phyloP scores from a whole-genome alignment of 1,140 invertebrate genomes.

The Sitobion miscanthi region DNA sequence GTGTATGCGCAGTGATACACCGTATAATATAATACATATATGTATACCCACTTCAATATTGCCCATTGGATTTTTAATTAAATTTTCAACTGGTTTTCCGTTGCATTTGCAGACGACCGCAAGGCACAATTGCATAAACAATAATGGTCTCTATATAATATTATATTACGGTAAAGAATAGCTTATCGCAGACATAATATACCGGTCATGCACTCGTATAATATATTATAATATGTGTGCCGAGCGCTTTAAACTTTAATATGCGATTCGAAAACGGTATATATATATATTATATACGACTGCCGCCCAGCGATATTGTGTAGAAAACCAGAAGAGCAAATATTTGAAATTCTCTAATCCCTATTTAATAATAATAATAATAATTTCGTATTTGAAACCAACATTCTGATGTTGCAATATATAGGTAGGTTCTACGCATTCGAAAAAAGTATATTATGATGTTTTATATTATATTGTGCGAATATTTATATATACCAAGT shows the following conservation, averaged over 20 bases:
- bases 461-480: background rate
- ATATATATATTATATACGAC: background rate
- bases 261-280: background rate
- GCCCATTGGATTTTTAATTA: background rate
- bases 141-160: constrained; percentile 6
- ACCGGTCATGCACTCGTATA: background rate
- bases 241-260: background rate
- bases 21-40: background rate
- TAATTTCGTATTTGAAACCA: background rate
- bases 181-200: background rate
- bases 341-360: background rate
- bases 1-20: background rate
- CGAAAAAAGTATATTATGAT: background rate
- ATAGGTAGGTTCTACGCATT: background rate
- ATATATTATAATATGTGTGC: background rate
- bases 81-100: constrained; percentile 21
- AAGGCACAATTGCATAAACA: background rate
- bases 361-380: background rate
- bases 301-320: background rate
- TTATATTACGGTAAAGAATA: background rate
- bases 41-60: background rate
- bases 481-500: background rate
- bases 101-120: background rate
- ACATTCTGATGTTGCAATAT: constrained; percentile 7
- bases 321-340: background rate